Percentiles rank a stretch among this genome's conserved stretches.
These are phyloP conservation scores for Serinus canaria DNA, from an alignment of 2,113 vertebrate genomes.

Conservation along the genomic window DNA sequence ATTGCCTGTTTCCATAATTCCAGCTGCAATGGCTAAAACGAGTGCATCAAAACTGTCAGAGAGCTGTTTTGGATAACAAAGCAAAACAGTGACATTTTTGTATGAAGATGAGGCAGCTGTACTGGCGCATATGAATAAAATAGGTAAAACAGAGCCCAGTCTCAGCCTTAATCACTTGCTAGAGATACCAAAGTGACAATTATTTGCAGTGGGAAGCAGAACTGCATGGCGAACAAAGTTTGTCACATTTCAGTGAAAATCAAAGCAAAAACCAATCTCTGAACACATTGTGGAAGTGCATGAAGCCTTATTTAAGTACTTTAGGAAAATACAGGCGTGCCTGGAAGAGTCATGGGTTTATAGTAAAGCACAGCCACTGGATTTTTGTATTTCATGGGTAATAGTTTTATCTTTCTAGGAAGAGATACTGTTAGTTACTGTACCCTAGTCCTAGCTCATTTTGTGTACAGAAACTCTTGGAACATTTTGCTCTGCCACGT, in stretches of 20 bases:
- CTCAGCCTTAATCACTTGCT: not conserved
- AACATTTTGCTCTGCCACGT: not conserved
- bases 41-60: not conserved
- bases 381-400: not conserved
- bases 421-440: not conserved
- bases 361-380: not conserved
- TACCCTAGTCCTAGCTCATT: accelerated
- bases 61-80: slow-evolving; percentile 18
- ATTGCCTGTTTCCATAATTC: not conserved
- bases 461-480: not conserved
- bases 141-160: not conserved
- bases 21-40: not conserved
- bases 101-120: not conserved
- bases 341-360: not conserved
- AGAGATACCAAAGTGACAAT: not conserved
- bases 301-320: not conserved
- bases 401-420: not conserved
- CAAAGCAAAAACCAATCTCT: slow-evolving; percentile 8
- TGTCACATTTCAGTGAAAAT: slow-evolving; percentile 24
- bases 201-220: slow-evolving; percentile 20
- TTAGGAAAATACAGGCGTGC: not conserved
- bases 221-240: not conserved
- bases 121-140: not conserved
- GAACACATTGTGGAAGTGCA: not conserved
- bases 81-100: not conserved